These are phyloP conservation scores for Lypha dubia DNA, from an alignment of 2,888 invertebrate species.

Conservation along the genomic window DNA sequence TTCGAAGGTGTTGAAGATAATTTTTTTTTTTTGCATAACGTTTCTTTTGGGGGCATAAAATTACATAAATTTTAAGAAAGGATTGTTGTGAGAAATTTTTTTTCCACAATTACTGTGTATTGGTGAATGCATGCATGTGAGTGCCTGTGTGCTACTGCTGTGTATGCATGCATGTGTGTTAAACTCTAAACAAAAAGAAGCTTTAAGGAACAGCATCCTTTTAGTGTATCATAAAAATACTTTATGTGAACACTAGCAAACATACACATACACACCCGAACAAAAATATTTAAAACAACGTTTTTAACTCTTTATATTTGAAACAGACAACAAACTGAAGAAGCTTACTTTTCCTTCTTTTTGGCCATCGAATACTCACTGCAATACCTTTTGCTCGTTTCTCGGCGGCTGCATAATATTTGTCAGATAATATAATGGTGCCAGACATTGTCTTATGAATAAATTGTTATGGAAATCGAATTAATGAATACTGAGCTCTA, in stretches of 20 bases:
- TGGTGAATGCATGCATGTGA: not conserved
- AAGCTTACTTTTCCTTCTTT: constrained; percentile 34
- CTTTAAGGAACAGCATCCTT: constrained; percentile 46
- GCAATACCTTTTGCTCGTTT: constrained; percentile 7
- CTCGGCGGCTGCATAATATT: constrained; percentile 66
- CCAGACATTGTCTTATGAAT: constrained; percentile 84
- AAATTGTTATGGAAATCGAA: constrained; percentile 84
- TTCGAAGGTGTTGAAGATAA: constrained; percentile 83
- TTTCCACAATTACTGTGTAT: not conserved
- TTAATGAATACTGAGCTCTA: constrained; percentile 82
- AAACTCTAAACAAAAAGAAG: constrained; percentile 54
- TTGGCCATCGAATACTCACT: not conserved
- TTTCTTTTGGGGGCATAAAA: constrained; percentile 68
- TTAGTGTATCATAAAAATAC: constrained; percentile 76
- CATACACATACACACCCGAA: constrained; percentile 14
- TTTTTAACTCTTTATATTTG: constrained; percentile 34
- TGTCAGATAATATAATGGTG: constrained; percentile 83
- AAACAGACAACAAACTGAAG: constrained; percentile 51
- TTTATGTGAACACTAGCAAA: constrained; percentile 75
- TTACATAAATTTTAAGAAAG: constrained; percentile 55
- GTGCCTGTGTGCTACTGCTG: not conserved
- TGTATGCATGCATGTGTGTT: constrained; percentile 3
- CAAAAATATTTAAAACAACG: constrained; percentile 17
- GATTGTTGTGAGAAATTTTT: constrained; percentile 57
- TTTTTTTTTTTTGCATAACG: constrained; percentile 79